These are phyloP conservation scores for Camponotus floridanus DNA, from an alignment of 1,140 invertebrate species.

Conservation along the genomic window DNA sequence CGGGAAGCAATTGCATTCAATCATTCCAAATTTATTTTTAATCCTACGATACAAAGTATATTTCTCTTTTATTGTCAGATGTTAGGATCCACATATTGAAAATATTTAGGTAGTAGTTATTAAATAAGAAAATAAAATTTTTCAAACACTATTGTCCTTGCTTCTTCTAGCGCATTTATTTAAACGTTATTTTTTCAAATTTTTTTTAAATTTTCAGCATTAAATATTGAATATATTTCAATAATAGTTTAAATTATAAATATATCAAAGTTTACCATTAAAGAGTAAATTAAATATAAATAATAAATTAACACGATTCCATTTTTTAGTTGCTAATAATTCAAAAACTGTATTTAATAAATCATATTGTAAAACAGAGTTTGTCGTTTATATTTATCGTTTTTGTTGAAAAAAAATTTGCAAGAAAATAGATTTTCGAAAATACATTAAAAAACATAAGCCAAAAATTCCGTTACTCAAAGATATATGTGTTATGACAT, in stretches of 20 bases:
- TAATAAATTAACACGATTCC: background rate
- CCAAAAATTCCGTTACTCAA: background rate
- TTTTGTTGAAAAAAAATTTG: background rate
- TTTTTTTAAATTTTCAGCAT: background rate
- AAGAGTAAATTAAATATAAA: background rate
- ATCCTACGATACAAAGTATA: background rate
- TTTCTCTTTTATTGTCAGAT: background rate
- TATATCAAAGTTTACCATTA: background rate
- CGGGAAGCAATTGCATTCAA: constrained; percentile 32
- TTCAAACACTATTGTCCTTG: background rate
- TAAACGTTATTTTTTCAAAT: background rate
- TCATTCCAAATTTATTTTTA: constrained; percentile 54
- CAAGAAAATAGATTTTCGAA: background rate
- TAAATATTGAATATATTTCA: background rate
- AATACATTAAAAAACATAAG: background rate
- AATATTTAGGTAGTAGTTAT: background rate
- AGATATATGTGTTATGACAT: constrained; percentile 21
- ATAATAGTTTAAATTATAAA: background rate
- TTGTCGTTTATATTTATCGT: background rate
- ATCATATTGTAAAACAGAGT: no score
- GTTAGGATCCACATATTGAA: constrained; percentile 5
- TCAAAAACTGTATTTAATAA: no score
- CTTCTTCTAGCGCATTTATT: background rate
- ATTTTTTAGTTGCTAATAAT: background rate
- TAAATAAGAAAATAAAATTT: background rate